A percentile compares a stretch with the other conserved stretches of the same genome.
Conservation (phyloP, 2,888 invertebrate species). For the Catotricha subobsoleta region DNA sequence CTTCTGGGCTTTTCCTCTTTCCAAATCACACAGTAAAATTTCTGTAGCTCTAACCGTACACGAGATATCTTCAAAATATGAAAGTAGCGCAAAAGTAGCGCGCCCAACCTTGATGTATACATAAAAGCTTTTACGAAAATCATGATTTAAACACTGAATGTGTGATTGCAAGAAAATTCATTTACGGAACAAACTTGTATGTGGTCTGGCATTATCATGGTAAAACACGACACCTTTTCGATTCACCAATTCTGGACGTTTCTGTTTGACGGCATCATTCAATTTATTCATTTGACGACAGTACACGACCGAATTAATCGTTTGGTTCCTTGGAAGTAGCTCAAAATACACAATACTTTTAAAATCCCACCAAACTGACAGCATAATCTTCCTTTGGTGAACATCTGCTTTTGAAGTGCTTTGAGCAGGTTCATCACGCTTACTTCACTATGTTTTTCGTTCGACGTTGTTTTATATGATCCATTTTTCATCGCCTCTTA, state of each 20-base stretch:
- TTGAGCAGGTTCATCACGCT: slow-evolving; percentile 14
- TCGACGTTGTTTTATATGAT: no score
- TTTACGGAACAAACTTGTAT: slow-evolving; percentile 6
- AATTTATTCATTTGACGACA: slow-evolving; percentile 10
- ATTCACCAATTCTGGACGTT: slow-evolving; percentile 7
- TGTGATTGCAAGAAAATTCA: background rate
- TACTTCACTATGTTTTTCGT: slow-evolving; percentile 15
- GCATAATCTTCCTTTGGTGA: slow-evolving; percentile 10
- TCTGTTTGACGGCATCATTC: slow-evolving; percentile 1
- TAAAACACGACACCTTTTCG: slow-evolving; percentile 11
- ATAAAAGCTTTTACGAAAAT: background rate
- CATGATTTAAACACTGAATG: background rate
- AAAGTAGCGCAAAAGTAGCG: no score
- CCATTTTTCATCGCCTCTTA: no score
- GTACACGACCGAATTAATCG: slow-evolving; percentile 8
- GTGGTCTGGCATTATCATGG: slow-evolving; percentile 9
- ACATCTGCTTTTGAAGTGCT: slow-evolving; percentile 13
- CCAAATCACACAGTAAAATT: no score
- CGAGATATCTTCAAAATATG: no score
- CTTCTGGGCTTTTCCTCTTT: no score
- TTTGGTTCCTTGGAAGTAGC: background rate
- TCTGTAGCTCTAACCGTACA: no score
- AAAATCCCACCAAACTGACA: background rate
- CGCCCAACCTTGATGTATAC: background rate
- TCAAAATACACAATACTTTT: no score